Conservation (phyloP, 2,113 vertebrate genomes). For the Hepsetus odoe region DNA sequence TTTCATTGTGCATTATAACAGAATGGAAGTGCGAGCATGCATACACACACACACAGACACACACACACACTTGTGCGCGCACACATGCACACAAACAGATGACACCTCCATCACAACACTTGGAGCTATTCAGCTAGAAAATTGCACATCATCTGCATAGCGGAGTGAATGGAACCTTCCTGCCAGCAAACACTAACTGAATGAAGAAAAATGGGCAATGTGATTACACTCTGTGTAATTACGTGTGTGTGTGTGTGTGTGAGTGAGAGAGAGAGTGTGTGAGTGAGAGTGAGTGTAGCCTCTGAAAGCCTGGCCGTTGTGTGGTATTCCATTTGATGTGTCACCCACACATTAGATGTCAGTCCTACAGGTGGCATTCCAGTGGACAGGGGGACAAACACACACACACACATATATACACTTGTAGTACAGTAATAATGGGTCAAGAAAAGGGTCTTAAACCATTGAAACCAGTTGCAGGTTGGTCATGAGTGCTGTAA, state of each 20-base stretch:
- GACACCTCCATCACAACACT: constrained; percentile 81
- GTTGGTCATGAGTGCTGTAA: neutral
- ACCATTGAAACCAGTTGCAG: constrained; percentile 4
- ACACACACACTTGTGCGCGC: constrained; percentile 20
- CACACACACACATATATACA: neutral
- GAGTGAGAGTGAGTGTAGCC: constrained; percentile 16
- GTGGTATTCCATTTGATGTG: constrained; percentile 23
- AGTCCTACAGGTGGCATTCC: constrained; percentile 10
- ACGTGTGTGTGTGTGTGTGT: constrained; percentile 39
- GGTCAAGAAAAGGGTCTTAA: neutral
- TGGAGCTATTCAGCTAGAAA: constrained; percentile 92
- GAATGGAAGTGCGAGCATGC: constrained; percentile 64
- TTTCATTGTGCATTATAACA: constrained; percentile 81
- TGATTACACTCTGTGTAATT: constrained; percentile 56
- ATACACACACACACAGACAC: constrained; percentile 23
- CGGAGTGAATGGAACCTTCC: constrained; percentile 74
- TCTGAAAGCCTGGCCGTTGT: constrained; percentile 28
- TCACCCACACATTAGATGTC: constrained; percentile 8
- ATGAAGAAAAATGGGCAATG: constrained; percentile 50
- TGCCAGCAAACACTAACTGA: constrained; percentile 51
- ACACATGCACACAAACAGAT: constrained; percentile 28
- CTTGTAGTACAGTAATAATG: constrained; percentile 14
- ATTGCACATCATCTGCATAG: constrained; percentile 87
- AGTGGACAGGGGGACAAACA: neutral
- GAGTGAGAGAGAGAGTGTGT: constrained; percentile 36